These are phyloP conservation scores for Vespertilio murinus DNA, from an alignment of 2,797 vertebrate genomes.

Conservation along the genomic window DNA sequence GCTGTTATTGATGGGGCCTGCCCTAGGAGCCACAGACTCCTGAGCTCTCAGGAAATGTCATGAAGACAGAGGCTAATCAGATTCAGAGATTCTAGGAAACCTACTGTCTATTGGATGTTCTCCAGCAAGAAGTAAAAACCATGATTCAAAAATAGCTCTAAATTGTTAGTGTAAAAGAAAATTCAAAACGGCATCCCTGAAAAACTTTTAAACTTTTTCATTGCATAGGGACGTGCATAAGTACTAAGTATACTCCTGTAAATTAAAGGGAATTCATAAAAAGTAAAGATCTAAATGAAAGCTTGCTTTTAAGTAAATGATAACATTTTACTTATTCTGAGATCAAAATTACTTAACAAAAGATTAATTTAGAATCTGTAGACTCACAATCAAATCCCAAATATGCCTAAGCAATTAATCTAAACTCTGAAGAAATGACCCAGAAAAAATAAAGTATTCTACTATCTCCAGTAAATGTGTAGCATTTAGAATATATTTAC, in stretches of 20 bases:
- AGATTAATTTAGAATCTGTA: background rate
- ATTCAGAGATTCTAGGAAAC: slow-evolving; percentile 31
- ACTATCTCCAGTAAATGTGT: slow-evolving; percentile 43
- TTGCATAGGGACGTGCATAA: background rate
- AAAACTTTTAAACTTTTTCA: background rate
- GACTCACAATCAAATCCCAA: background rate
- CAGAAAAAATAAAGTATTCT: slow-evolving; percentile 11
- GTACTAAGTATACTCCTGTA: background rate
- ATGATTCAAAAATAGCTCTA: background rate
- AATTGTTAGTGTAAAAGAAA: slow-evolving; percentile 27
- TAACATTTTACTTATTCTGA: slow-evolving; percentile 5
- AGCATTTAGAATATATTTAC: slow-evolving; percentile 54
- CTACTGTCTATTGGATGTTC: background rate
- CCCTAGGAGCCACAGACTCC: background rate
- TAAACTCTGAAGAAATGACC: slow-evolving; percentile 27
- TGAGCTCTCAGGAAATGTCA: background rate
- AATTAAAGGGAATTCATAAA: slow-evolving; percentile 15
- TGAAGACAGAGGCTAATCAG: background rate
- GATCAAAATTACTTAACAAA: slow-evolving; percentile 30
- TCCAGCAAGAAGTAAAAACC: slow-evolving; percentile 11
- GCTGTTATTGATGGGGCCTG: background rate
- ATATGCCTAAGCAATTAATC: background rate
- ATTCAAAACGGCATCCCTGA: background rate
- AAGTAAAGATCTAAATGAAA: background rate
- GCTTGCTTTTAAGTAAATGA: background rate